Conservation (phyloP, 1,140 invertebrate species). For the Heliconius eleuchia region DNA sequence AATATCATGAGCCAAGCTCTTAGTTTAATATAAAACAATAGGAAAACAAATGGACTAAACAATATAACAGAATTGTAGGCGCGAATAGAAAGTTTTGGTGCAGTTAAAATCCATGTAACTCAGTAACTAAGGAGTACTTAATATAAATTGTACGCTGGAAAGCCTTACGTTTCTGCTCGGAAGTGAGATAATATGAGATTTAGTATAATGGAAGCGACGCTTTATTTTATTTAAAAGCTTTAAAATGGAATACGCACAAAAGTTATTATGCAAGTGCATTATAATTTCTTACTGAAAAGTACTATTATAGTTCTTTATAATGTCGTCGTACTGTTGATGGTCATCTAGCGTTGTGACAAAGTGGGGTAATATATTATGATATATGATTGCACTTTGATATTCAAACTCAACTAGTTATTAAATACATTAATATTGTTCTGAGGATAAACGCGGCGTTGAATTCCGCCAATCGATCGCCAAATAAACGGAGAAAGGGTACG, state of each 20-base stretch:
- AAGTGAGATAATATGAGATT: constrained; percentile 46
- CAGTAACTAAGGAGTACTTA: constrained; percentile 41
- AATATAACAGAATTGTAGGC: constrained; percentile 37
- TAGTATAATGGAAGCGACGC: constrained; percentile 36
- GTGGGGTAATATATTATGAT: background rate
- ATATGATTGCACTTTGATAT: background rate
- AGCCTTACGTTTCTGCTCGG: constrained; percentile 39
- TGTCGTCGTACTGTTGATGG: constrained; percentile 6
- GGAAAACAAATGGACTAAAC: constrained; percentile 48
- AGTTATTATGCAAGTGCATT: constrained; percentile 8
- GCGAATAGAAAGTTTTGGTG: constrained; percentile 52
- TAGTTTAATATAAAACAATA: constrained; percentile 31
- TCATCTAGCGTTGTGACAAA: background rate
- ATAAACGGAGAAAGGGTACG: no score
- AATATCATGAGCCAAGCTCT: background rate
- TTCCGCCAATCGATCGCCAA: no score
- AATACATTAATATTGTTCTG: no score
- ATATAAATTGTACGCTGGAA: constrained; percentile 41
- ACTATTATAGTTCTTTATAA: constrained; percentile 6
- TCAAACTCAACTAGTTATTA: background rate
- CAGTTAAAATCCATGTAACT: constrained; percentile 45
- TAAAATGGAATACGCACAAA: constrained; percentile 9
- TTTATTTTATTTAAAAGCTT: constrained; percentile 32
- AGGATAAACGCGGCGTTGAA: no score
- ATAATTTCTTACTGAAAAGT: constrained; percentile 2